A percentile compares a stretch with the other conserved stretches of the same genome.
phyloP scores from a whole-genome alignment of 2,888 invertebrate species.

The Lasioglossum lativentre region DNA sequence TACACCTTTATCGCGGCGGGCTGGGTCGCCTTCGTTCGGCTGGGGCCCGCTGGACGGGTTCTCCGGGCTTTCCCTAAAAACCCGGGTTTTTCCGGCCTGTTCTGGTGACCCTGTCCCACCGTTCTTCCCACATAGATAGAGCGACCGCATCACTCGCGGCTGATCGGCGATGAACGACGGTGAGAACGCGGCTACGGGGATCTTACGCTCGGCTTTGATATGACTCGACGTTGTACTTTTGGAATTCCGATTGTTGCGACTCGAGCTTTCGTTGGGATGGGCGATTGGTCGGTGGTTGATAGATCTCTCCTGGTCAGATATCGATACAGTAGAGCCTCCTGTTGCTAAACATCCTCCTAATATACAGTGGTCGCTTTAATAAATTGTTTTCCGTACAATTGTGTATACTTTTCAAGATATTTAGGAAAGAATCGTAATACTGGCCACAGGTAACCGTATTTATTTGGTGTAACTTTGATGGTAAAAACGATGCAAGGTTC shows the following conservation, averaged over 20 bases:
- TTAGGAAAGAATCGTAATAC: not conserved
- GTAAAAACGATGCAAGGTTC: not conserved
- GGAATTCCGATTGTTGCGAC: slow-evolving; percentile 41
- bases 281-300: slow-evolving; percentile 1
- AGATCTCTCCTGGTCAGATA: not conserved
- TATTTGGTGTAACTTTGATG: not conserved
- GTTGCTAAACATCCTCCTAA: not conserved
- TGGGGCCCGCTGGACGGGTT: not conserved
- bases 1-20: slow-evolving; percentile 69
- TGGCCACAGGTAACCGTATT: too few relatives aligned
- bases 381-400: not conserved
- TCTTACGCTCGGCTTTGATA: slow-evolving; percentile 64
- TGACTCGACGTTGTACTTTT: slow-evolving; percentile 70
- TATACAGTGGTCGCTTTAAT: too few relatives aligned
- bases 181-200: slow-evolving; percentile 29
- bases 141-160: slow-evolving; percentile 53
- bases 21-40: slow-evolving; percentile 41
- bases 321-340: slow-evolving; percentile 6
- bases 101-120: slow-evolving; percentile 49
- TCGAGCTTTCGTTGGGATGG: slow-evolving; percentile 18
- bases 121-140: slow-evolving; percentile 56
- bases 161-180: slow-evolving; percentile 43
- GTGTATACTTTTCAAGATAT: not conserved
- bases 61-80: not conserved
- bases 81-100: slow-evolving; percentile 10